Percentiles rank a stretch among this genome's conserved stretches.
These are phyloP conservation scores for Anabas testudineus DNA, from an alignment of 2,797 vertebrate species.

Conservation along the genomic window DNA sequence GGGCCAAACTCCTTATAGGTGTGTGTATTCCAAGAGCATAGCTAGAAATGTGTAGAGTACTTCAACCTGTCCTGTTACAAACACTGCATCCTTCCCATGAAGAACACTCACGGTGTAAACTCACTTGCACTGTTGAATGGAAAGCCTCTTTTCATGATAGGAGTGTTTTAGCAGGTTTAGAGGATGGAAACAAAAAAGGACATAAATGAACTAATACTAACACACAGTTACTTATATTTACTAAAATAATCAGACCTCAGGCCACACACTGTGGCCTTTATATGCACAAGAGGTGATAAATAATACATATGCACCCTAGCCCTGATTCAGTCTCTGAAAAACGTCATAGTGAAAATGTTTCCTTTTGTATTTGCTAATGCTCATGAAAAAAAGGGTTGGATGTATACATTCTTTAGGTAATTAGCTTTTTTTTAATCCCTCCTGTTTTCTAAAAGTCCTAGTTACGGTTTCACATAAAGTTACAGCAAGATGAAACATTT, in stretches of 20 bases:
- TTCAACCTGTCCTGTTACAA: conserved; percentile 26
- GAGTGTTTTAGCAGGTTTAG: conserved; percentile 69
- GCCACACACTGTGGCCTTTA: not conserved
- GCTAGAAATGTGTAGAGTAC: conserved; percentile 46
- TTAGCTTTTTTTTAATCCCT: too few species aligned
- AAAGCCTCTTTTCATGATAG: conserved; percentile 69
- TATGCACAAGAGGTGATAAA: not conserved
- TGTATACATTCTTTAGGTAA: too few species aligned
- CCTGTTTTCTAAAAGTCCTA: too few species aligned
- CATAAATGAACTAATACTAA: conserved; percentile 52
- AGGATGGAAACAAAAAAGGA: conserved; percentile 57
- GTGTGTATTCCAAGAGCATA: conserved; percentile 45
- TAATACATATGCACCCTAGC: not conserved
- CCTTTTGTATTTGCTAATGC: too few species aligned
- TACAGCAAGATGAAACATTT: not conserved
- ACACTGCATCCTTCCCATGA: conserved; percentile 58
- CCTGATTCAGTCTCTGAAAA: too few species aligned
- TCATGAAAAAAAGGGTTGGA: too few species aligned
- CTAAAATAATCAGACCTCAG: not conserved
- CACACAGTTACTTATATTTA: conserved; percentile 34
- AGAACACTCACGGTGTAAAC: conserved; percentile 58
- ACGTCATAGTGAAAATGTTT: too few species aligned
- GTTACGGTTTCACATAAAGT: too few species aligned
- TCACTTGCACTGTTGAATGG: conserved; percentile 69
- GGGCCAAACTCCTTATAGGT: conserved; percentile 5